Conservation (phyloP, 2,888 invertebrate genomes). For the Rhagonycha fulva region DNA sequence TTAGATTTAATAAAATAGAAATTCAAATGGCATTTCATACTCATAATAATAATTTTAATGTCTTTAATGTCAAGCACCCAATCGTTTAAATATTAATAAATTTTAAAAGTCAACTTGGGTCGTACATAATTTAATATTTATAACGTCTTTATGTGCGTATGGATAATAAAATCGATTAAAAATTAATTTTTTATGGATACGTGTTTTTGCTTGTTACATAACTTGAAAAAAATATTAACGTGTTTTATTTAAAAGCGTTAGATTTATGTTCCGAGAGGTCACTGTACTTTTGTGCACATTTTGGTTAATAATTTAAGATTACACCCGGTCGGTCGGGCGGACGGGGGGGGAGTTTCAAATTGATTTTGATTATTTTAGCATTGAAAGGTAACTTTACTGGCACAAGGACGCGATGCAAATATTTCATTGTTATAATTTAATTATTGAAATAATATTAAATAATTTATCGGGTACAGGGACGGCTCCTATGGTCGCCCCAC, state of each 20-base stretch:
- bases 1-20: background rate
- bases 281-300: background rate
- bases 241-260: background rate
- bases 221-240: background rate
- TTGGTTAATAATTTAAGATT: background rate
- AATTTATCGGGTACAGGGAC: background rate
- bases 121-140: background rate
- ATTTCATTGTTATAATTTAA: constrained; percentile 22
- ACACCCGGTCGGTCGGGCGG: no score
- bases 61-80: constrained; percentile 17
- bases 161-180: background rate
- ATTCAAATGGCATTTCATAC: background rate
- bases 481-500: background rate
- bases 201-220: background rate
- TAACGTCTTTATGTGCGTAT: background rate
- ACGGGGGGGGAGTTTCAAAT: background rate
- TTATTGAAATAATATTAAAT: constrained; percentile 3
- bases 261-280: background rate
- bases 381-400: constrained; percentile 19
- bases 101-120: constrained; percentile 4
- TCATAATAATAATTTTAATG: constrained; percentile 21
- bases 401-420: constrained; percentile 26
- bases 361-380: constrained; percentile 9
- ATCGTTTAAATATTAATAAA: constrained; percentile 27
- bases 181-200: background rate